Percentiles rank a stretch among this genome's conserved stretches.
Evolutionary conservation across 2,113 vertebrate genomes (phyloP).

Genomic region (Numenius arquata): DNA sequence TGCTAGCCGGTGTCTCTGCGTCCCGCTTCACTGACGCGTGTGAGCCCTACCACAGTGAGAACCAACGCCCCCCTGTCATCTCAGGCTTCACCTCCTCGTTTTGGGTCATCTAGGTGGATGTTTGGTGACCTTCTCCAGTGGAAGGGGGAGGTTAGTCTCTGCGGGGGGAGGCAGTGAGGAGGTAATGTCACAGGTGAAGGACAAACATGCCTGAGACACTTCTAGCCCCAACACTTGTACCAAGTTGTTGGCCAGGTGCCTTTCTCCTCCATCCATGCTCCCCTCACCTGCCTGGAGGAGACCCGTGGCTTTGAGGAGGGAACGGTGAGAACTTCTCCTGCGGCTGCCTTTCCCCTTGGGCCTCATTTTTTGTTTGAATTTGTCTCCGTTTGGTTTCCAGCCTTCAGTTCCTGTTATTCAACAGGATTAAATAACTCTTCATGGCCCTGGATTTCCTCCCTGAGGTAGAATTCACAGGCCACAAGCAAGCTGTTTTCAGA

Average conservation of each 20-base stretch:
- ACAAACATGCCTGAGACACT: not conserved
- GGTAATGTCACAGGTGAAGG: not conserved
- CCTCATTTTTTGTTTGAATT: not conserved
- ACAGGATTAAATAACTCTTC: not conserved
- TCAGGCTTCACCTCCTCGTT: not conserved
- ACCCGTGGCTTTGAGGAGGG: not conserved
- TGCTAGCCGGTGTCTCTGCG: not conserved
- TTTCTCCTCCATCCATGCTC: not conserved
- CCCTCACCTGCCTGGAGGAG: not conserved
- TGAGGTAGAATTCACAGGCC: not conserved
- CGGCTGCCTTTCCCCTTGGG: not conserved
- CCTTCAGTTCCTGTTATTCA: not conserved
- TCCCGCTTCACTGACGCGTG: fast-evolving
- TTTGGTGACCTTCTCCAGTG: not conserved
- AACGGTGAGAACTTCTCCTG: not conserved
- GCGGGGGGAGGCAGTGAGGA: fast-evolving
- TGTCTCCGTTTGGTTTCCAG: not conserved
- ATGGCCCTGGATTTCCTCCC: not conserved
- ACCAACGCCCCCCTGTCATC: fast-evolving
- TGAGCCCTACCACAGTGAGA: not conserved
- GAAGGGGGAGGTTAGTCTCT: not conserved
- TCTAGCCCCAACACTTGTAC: not conserved
- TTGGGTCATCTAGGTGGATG: not conserved
- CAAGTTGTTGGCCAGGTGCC: not conserved
- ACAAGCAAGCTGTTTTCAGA: not conserved